Percentiles rank a stretch among this genome's conserved stretches.
Evolutionary conservation across 1,140 invertebrate species (phyloP).

Genomic region (Calephelis nemesis): DNA sequence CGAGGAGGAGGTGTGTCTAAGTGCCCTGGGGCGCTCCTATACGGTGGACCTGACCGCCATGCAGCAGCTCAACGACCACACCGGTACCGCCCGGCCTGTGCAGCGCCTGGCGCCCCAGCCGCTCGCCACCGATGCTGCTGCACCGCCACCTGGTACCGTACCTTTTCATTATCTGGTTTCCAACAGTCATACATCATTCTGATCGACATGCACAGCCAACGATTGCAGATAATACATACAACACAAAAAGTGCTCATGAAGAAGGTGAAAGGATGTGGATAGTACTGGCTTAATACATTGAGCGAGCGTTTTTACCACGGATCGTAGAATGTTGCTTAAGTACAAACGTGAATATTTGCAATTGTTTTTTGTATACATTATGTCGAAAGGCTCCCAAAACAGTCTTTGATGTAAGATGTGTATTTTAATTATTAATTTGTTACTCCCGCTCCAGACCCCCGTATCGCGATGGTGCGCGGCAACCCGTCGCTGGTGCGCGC

Average conservation of each 20-base stretch:
- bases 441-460: conserved; percentile 47
- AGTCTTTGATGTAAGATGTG: background rate
- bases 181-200: background rate
- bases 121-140: conserved; percentile 20
- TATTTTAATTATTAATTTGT: background rate
- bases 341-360: no score
- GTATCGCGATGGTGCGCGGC: conserved; percentile 65
- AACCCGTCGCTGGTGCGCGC: conserved; percentile 82
- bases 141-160: conserved; percentile 30
- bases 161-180: background rate
- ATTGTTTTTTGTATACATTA: no score
- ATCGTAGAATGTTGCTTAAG: no score
- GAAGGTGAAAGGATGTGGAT: no score
- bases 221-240: no score
- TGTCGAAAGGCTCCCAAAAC: no score
- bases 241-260: no score
- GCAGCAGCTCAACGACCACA: conserved; percentile 99
- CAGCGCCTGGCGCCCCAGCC: conserved; percentile 81
- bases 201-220: no score
- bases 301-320: no score
- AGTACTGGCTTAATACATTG: no score
- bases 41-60: conserved; percentile 97
- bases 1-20: conserved; percentile 96
- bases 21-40: conserved; percentile 94
- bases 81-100: conserved; percentile 94